Base-by-base conservation (phyloP, 2,888 invertebrate genomes). In the Shargacucullia verbasci region DNA sequence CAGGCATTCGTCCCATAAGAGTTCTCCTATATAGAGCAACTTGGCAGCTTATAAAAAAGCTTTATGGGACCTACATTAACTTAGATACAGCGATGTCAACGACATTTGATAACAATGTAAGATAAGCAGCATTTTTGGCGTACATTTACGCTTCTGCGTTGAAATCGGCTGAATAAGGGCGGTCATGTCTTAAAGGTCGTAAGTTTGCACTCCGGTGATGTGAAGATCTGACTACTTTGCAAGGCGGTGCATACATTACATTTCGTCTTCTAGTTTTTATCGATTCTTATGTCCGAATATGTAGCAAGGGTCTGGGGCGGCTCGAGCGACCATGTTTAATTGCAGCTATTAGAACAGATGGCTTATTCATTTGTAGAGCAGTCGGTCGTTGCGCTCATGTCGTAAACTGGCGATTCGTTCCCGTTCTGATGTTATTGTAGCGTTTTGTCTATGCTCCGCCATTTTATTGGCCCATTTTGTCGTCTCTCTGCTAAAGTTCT, bases 331-430 rank as follows among this genome's bases (percentile, higher is more conserved):
- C 90, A 89, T 92, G 92, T 92, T 94, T 94, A 93, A 94, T 93
- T 93, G 93, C 87, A 81, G 85, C 94, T 88, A 94, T 94, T 93
- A 92, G 92, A 90, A 88, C 92, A 92, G 93, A 94, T 94, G 92
- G 93, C 94, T 93, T 94, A 93, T 93, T 93, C 94, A 94, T 93
- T 93, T 93, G 93, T 94, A 93, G 92, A 93, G 90, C 92, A 93
- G 81, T 91, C 91, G 92, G 88, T 89, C 91, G 91, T 89, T 89
- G 91, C 85, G 89, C 87, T 90, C 88, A 86, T 88, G 92, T 94
- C 93, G 93, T 93, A 93, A 93, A 93, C 91, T 91, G 87, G 89
- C 89, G 88, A 92, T 94, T 91, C 90, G 92, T 92, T 92, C 92
- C 89, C 89, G 92, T 92, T 91, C 91, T 91, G 91, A 90, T 92